phyloP scores from a whole-genome alignment of 2,113 vertebrate species.

The Salvator merianae region DNA sequence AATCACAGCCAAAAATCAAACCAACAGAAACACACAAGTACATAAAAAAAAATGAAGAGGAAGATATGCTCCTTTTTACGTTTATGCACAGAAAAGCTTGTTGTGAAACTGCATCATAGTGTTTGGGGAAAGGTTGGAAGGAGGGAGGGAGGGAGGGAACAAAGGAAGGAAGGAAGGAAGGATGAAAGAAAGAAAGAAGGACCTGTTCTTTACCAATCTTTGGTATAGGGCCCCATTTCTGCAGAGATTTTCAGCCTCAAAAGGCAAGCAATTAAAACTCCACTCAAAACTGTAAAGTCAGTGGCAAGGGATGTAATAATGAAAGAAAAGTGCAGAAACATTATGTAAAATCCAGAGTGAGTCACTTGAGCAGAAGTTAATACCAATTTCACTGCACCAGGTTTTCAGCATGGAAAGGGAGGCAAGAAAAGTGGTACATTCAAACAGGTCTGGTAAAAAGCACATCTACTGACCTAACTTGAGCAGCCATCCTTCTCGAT shows the following conservation, averaged over 20 bases:
- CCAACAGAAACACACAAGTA: conserved; percentile 79
- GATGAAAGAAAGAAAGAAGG: too few relatives aligned
- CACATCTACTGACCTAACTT: conserved; percentile 88
- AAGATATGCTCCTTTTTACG: conserved; percentile 46
- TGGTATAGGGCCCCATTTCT: conserved; percentile 28
- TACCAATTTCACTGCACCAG: conserved; percentile 28
- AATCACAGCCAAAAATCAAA: conserved; percentile 78
- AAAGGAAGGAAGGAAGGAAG: too few relatives aligned
- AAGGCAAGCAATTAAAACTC: conserved; percentile 47
- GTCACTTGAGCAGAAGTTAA: not conserved
- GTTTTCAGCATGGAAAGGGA: conserved; percentile 38
- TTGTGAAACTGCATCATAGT: conserved; percentile 28
- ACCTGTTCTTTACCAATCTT: conserved; percentile 39
- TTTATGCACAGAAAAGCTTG: conserved; percentile 50
- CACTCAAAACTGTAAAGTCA: conserved; percentile 17
- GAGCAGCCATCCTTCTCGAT: conserved; percentile 97
- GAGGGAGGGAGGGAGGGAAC: too few relatives aligned
- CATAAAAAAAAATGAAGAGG: conserved; percentile 67
- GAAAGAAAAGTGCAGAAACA: conserved; percentile 16
- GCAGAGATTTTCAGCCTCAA: conserved; percentile 25
- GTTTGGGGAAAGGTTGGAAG: not conserved
- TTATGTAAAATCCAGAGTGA: not conserved
- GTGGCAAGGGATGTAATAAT: not conserved
- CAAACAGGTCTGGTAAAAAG: not conserved
- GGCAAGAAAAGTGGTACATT: conserved; percentile 27